Evolutionary conservation across 2,888 invertebrate species (phyloP), one percentile per base, ranked within the genome.

Genomic region (Harpalus rufipes): DNA sequence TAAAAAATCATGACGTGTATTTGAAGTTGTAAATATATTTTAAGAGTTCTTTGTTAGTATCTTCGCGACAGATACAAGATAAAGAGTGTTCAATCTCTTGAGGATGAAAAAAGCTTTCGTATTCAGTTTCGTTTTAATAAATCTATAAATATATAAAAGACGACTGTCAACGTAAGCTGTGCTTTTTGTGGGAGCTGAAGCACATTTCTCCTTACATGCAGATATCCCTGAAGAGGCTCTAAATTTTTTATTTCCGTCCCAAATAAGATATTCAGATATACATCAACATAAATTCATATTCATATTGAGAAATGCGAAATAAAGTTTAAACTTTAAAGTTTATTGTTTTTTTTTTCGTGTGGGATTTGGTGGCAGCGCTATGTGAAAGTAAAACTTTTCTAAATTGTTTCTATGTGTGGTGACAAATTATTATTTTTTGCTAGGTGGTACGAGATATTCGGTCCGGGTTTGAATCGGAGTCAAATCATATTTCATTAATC

Each of bases 11-110:
- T 14, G 44, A 2, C 59, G 59, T 16, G n/a, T 59, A 59, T 59
- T 59, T 59, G 59, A 14, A 59, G n/a, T 14, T 59, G 12, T 51
- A 51, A 51, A 51, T 59, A n/a, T 59, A 16, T 18, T 59, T 59
- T 18, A 59, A 14, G 18, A 14, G 14, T 59, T 59, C 10, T 56
- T 6, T 32, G 32, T 32, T 10, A 51, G 12, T 51, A 51, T 51
- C 44, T 51, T 4, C 32, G 44, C 44, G 44, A 51, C 44, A 51
- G 44, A 51, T 51, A 51, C 12, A 51, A 51, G 44, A 51, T 51
- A 51, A 51, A 51, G 32, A 32, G 32, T 32, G 32, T 32, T 32
- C 32, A 51, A 12, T 51, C 44, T 51, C 12, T 51, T 51, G 44
- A 51, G 10, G 10, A 51, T 12, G 10, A 51, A 51, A 51, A 44